These are phyloP conservation scores for Scarus forsteni DNA, from an alignment of 2,797 vertebrate genomes.

Conservation along the genomic window DNA sequence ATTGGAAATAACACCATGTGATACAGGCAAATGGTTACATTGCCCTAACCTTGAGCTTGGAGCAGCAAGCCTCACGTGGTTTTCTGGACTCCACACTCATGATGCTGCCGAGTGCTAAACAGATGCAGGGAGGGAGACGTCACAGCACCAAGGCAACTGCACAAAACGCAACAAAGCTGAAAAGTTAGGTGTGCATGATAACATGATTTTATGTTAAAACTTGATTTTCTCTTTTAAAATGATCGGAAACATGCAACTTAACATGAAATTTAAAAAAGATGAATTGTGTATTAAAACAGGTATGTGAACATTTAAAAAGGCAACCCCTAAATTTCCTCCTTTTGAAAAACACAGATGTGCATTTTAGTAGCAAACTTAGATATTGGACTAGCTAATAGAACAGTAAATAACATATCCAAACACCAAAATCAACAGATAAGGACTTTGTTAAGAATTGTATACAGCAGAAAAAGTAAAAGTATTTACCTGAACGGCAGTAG, in stretches of 20 bases:
- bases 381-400: background rate
- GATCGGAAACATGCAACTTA: no score
- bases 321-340: no score
- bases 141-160: constrained; percentile 31
- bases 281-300: no score
- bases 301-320: no score
- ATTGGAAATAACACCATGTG: background rate
- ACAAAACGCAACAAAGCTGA: background rate
- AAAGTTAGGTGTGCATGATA: background rate
- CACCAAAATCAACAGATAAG: background rate
- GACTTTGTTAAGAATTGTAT: background rate
- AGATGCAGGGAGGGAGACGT: constrained; percentile 7
- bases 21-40: background rate
- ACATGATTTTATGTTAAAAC: background rate
- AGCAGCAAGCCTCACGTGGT: constrained; percentile 70
- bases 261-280: no score
- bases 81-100: constrained; percentile 83
- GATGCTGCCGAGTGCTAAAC: constrained; percentile 45
- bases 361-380: no score
- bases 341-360: no score
- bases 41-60: constrained; percentile 82
- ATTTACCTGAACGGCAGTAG: constrained; percentile 70
- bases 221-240: no score
- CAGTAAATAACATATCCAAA: background rate
- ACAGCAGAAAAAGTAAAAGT: background rate